Conservation (phyloP, 2,113 vertebrate genomes). For the Brienomyrus brachyistius region DNA sequence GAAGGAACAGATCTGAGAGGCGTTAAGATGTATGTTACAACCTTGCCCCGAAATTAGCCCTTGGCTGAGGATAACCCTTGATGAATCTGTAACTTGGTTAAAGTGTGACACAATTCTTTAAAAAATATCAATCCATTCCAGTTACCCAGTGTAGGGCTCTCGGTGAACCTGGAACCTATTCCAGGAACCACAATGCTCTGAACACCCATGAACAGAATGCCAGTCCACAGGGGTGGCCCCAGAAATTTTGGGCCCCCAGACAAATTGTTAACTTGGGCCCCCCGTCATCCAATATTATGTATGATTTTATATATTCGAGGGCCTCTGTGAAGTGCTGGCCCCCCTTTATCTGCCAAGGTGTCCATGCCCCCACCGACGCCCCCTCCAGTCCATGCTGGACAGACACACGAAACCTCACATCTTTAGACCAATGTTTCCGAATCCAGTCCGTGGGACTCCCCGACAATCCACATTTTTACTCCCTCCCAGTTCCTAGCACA, state of each 20-base stretch:
- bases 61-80: neutral
- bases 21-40: neutral
- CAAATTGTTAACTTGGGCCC: neutral
- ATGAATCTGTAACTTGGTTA: neutral
- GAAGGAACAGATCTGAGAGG: neutral
- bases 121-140: neutral
- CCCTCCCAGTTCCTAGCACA: neutral
- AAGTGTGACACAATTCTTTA: neutral
- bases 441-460: neutral
- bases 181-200: neutral
- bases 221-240: neutral
- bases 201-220: neutral
- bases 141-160: neutral
- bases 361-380: too few relatives aligned
- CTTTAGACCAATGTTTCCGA: neutral
- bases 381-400: neutral
- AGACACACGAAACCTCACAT: neutral
- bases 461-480: neutral
- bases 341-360: neutral
- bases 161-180: neutral
- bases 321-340: neutral
- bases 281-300: neutral
- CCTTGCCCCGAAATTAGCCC: neutral
- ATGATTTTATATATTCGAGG: neutral
- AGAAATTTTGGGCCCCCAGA: neutral